These are phyloP conservation scores for Exaiptasia diaphana DNA, from an alignment of 64 coral and sea anemone species.

Conservation along the genomic window DNA sequence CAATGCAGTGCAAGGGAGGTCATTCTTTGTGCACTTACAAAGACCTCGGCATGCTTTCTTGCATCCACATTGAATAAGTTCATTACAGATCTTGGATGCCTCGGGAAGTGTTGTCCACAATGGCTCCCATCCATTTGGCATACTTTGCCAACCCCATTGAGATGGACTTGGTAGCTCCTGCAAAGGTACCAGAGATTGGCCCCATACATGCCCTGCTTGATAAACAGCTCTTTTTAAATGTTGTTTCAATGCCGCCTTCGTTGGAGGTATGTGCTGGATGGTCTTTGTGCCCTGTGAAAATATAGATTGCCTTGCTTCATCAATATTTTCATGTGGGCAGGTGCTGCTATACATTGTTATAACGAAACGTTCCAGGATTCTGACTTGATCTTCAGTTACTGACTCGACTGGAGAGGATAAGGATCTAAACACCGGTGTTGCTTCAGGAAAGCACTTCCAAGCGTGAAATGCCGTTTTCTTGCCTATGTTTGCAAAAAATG, in stretches of 20 bases:
- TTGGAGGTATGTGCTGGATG: neutral
- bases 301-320: neutral
- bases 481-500: neutral
- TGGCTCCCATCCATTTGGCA: slow-evolving; percentile 14
- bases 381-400: neutral
- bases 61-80: slow-evolving; percentile 38
- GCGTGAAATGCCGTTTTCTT: slow-evolving; percentile 36
- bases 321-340: slow-evolving; percentile 1
- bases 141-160: slow-evolving; percentile 29
- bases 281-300: neutral
- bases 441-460: slow-evolving; percentile 26
- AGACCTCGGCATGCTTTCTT: neutral
- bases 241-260: neutral
- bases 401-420: neutral
- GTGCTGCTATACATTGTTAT: slow-evolving; percentile 16
- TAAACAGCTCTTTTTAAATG: neutral
- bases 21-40: neutral
- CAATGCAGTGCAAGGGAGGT: neutral
- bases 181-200: neutral
- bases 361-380: slow-evolving; percentile 24
- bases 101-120: slow-evolving; percentile 61
- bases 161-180: slow-evolving; percentile 19
- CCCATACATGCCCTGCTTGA: slow-evolving; percentile 24
- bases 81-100: slow-evolving; percentile 51
- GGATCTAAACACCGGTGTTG: neutral